Evolutionary conservation across 1,140 invertebrate species (phyloP).

Genomic region (Elymnias hypermnestra): DNA sequence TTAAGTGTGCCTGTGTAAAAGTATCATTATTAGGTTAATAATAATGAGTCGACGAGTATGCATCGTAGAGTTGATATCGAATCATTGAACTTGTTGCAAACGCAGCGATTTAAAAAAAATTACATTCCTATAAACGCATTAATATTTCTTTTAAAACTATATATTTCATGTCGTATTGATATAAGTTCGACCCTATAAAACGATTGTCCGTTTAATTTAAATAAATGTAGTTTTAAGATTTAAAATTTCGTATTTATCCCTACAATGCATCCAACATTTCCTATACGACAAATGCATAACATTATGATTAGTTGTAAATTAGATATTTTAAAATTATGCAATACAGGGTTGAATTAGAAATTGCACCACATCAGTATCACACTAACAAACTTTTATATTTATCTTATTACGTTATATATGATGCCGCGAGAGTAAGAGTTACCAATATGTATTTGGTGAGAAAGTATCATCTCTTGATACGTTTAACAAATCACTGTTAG

Average conservation of each 20-base stretch:
- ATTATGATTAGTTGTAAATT: slow-evolving; percentile 11
- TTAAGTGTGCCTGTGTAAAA: slow-evolving; percentile 59
- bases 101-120: background rate
- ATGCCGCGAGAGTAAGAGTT: no score
- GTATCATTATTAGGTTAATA: slow-evolving; percentile 22
- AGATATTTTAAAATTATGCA: slow-evolving; percentile 19
- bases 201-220: background rate
- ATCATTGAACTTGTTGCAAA: background rate
- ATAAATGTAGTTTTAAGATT: background rate
- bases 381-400: background rate
- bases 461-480: no score
- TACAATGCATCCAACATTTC: no score
- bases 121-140: background rate
- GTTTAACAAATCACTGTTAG: no score
- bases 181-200: slow-evolving; percentile 1
- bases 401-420: no score
- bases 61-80: slow-evolving; percentile 23
- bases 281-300: background rate
- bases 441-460: no score
- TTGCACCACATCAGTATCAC: slow-evolving; percentile 4
- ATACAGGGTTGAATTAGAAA: slow-evolving; percentile 17
- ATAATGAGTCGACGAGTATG: slow-evolving; percentile 20
- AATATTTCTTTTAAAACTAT: background rate
- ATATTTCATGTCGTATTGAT: slow-evolving; percentile 1
- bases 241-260: no score